phyloP scores from a whole-genome alignment of 2,888 invertebrate species.

The Trissolcus japonicus region DNA sequence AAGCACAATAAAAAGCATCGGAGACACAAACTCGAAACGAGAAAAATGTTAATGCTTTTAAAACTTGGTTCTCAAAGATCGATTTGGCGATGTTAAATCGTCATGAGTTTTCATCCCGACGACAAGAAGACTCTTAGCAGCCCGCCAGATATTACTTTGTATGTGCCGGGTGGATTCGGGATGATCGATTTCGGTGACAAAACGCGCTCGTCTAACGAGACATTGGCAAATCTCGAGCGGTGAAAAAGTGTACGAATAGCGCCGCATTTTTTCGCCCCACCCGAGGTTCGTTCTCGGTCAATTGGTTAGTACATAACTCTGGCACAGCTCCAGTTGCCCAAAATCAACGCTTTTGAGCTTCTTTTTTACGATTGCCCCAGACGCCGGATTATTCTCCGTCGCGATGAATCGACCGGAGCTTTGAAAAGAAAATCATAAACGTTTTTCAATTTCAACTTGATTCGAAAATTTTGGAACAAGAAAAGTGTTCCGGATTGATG shows the following conservation, averaged over 20 bases:
- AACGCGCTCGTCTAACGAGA: slow-evolving; percentile 57
- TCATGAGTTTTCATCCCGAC: slow-evolving; percentile 42
- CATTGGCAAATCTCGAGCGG: slow-evolving; percentile 50
- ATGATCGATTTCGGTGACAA: slow-evolving; percentile 57
- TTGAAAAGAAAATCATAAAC: slow-evolving; percentile 24
- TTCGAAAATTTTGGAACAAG: not conserved
- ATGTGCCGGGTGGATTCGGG: slow-evolving; percentile 36
- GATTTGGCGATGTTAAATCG: slow-evolving; percentile 49
- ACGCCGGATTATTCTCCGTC: slow-evolving; percentile 45
- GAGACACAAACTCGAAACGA: slow-evolving; percentile 19
- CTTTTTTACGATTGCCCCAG: slow-evolving; percentile 45
- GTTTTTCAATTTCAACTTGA: slow-evolving; percentile 6
- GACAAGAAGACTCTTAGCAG: slow-evolving; percentile 49
- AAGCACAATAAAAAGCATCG: slow-evolving; percentile 5
- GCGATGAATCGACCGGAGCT: slow-evolving; percentile 34
- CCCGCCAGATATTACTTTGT: slow-evolving; percentile 52
- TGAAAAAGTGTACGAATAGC: slow-evolving; percentile 43
- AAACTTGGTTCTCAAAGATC: slow-evolving; percentile 40
- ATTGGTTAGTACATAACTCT: slow-evolving; percentile 70
- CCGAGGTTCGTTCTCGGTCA: slow-evolving; percentile 62
- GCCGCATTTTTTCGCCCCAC: slow-evolving; percentile 55
- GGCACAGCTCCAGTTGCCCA: slow-evolving; percentile 68
- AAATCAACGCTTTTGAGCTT: slow-evolving; percentile 66
- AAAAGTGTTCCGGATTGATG: not conserved
- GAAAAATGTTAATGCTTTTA: slow-evolving; percentile 48